Percentiles rank a stretch among this genome's conserved stretches.
Evolutionary conservation across 1,140 invertebrate genomes (phyloP).

Genomic region (Odontomachus brunneus): DNA sequence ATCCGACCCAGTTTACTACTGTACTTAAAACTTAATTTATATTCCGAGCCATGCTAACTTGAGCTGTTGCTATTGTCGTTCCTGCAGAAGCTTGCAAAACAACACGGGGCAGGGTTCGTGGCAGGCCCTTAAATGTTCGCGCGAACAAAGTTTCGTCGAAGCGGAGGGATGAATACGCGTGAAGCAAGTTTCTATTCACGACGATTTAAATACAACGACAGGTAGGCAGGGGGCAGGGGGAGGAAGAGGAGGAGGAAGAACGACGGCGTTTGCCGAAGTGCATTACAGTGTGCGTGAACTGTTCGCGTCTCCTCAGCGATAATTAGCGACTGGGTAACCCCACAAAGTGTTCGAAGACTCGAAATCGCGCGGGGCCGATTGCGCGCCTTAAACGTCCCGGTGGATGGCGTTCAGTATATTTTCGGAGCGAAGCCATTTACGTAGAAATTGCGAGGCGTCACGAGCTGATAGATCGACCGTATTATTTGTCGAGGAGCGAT

Average conservation of each 20-base stretch:
- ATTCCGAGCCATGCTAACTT: slow-evolving; percentile 49
- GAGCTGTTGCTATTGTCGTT: slow-evolving; percentile 60
- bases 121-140: slow-evolving; percentile 46
- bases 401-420: slow-evolving; percentile 28
- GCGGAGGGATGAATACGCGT: slow-evolving; percentile 45
- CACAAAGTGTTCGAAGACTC: too few species aligned
- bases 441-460: slow-evolving; percentile 28
- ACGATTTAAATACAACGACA: slow-evolving; percentile 40
- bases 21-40: slow-evolving; percentile 49
- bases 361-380: neutral
- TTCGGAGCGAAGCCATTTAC: slow-evolving; percentile 21
- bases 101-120: slow-evolving; percentile 30
- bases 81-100: slow-evolving; percentile 45
- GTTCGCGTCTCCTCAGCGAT: neutral
- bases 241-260: neutral
- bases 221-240: too few species aligned
- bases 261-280: slow-evolving; percentile 1
- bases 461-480: slow-evolving; percentile 31
- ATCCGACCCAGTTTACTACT: slow-evolving; percentile 35
- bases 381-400: neutral
- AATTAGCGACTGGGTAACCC: slow-evolving; percentile 17
- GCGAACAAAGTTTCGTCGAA: slow-evolving; percentile 12
- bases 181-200: slow-evolving; percentile 45
- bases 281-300: slow-evolving; percentile 9
- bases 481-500: slow-evolving; percentile 38